These are phyloP conservation scores for Manis pentadactyla DNA, from an alignment of 2,797 vertebrate genomes.

Conservation along the genomic window DNA sequence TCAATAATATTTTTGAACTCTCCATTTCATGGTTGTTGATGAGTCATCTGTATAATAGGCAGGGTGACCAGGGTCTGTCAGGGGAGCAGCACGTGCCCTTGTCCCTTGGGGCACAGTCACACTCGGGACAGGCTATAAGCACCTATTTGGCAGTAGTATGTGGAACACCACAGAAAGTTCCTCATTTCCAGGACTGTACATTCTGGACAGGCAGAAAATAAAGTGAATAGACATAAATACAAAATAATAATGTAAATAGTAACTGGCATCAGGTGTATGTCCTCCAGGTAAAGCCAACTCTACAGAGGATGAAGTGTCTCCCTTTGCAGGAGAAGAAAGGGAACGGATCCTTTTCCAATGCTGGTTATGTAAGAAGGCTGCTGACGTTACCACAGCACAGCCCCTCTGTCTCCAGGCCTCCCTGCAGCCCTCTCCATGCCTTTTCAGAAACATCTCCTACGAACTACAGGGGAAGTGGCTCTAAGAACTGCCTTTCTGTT, in stretches of 20 bases:
- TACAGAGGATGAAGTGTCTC: no score
- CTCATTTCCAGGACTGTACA: background rate
- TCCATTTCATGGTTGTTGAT: no score
- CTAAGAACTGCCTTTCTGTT: background rate
- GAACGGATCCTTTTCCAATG: background rate
- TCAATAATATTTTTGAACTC: no score
- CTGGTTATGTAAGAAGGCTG: background rate
- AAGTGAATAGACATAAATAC: background rate
- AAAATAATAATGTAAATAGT: background rate
- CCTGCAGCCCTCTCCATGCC: no score
- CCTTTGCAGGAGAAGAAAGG: background rate
- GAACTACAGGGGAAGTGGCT: background rate
- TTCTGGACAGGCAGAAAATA: background rate
- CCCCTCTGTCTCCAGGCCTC: background rate
- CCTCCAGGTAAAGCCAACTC: background rate
- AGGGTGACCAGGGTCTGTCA: no score
- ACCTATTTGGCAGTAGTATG: no score
- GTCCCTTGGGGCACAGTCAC: no score
- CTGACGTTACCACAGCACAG: rapidly evolving
- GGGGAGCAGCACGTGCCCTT: no score
- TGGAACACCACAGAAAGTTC: no score
- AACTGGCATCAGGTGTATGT: background rate
- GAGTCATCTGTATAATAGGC: no score
- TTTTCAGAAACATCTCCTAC: background rate
- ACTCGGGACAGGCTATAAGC: no score